phyloP scores from a whole-genome alignment of 2,797 vertebrate species.

The Coranthus polyacanthus region DNA sequence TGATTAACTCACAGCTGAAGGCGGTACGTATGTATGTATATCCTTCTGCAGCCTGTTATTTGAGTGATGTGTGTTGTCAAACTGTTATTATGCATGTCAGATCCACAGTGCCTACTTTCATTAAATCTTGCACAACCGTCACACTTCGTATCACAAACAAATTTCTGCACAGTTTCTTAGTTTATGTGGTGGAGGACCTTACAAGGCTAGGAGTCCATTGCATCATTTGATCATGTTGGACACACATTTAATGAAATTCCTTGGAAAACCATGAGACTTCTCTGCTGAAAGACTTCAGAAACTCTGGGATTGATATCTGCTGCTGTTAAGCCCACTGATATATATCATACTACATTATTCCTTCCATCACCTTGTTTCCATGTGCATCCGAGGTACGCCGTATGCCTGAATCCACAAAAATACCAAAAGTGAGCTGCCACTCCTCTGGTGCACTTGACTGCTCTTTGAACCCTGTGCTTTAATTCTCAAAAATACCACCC shows the following conservation, averaged over 20 bases:
- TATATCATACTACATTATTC: constrained; percentile 35
- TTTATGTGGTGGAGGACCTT: constrained; percentile 3
- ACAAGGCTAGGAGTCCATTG: background rate
- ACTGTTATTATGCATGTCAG: constrained; percentile 19
- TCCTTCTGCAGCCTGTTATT: constrained; percentile 47
- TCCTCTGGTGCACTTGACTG: constrained; percentile 26
- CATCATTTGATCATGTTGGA: background rate
- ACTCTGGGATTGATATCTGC: constrained; percentile 6
- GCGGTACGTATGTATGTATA: constrained; percentile 35
- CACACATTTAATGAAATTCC: background rate
- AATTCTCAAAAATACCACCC: constrained; percentile 30
- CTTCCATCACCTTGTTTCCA: constrained; percentile 26
- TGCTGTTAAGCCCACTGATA: constrained; percentile 7
- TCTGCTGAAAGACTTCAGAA: constrained; percentile 1
- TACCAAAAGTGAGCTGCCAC: background rate
- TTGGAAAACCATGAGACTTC: constrained; percentile 12
- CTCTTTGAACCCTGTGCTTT: constrained; percentile 35
- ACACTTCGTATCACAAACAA: background rate
- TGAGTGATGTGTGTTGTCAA: constrained; percentile 25
- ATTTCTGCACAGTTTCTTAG: constrained; percentile 4
- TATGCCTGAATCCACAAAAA: constrained; percentile 39
- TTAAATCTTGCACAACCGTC: constrained; percentile 31
- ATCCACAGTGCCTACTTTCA: constrained; percentile 27
- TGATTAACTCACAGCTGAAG: constrained; percentile 42
- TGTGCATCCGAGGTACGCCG: constrained; percentile 3